These are phyloP conservation scores for Peucedramus taeniatus DNA, from an alignment of 2,113 vertebrate species.

Conservation along the genomic window DNA sequence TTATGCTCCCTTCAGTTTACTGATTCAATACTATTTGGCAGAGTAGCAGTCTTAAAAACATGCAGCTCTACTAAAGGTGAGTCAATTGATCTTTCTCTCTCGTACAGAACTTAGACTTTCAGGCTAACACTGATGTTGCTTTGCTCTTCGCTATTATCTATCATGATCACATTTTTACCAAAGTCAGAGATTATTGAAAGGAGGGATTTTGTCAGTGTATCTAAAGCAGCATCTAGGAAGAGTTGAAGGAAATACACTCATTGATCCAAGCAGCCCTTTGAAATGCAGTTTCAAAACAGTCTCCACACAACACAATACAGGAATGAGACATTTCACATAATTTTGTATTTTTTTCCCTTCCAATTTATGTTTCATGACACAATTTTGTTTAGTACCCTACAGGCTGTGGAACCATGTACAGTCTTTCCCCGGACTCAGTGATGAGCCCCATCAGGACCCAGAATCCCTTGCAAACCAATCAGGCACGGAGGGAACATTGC, in stretches of 20 bases:
- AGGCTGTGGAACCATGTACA: neutral
- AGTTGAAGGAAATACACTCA: neutral
- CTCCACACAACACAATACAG: neutral
- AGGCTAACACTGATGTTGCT: neutral
- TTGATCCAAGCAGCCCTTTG: neutral
- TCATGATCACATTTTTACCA: neutral
- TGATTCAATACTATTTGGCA: neutral
- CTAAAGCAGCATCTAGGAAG: neutral
- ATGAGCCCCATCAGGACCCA: accelerated
- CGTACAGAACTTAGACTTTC: neutral
- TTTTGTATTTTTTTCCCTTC: neutral
- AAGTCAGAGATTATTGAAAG: neutral
- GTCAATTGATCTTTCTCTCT: neutral
- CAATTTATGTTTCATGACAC: neutral
- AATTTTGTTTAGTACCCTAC: neutral
- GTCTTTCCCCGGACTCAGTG: accelerated
- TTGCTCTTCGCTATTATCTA: neutral
- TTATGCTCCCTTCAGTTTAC: neutral
- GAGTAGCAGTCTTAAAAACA: neutral
- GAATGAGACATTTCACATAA: neutral
- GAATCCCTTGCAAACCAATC: neutral
- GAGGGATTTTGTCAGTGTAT: neutral
- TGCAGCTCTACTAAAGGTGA: neutral
- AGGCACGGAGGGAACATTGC: neutral
- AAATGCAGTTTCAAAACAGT: neutral